These are phyloP conservation scores for Diceros bicornis DNA, from an alignment of 2,797 vertebrate genomes.

Conservation along the genomic window DNA sequence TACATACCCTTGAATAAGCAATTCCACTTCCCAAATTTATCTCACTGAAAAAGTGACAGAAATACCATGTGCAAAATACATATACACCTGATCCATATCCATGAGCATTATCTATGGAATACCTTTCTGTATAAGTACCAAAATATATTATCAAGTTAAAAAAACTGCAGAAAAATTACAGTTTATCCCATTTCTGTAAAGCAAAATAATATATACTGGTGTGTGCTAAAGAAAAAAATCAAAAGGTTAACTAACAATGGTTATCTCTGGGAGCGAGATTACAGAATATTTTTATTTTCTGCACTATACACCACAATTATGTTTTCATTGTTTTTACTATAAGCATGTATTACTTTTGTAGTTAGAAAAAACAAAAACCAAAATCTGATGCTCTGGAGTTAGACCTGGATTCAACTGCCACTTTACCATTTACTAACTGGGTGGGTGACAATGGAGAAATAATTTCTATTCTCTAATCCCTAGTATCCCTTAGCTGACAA, in stretches of 20 bases:
- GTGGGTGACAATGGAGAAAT: background rate
- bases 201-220: background rate
- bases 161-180: slow-evolving; percentile 3
- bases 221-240: background rate
- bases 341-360: background rate
- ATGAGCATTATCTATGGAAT: background rate
- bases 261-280: background rate
- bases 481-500: background rate
- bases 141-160: background rate
- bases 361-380: background rate
- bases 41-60: background rate
- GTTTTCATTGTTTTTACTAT: background rate
- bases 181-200: background rate
- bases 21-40: slow-evolving; percentile 16
- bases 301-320: background rate
- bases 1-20: background rate
- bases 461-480: background rate
- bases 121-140: background rate
- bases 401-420: background rate
- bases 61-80: background rate
- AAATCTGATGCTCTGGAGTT: background rate
- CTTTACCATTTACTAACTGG: slow-evolving; percentile 6
- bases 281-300: slow-evolving; percentile 25
- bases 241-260: background rate
- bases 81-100: background rate